Evolutionary conservation across 2,113 vertebrate genomes (phyloP).

Genomic region (Eulemur macaco): DNA sequence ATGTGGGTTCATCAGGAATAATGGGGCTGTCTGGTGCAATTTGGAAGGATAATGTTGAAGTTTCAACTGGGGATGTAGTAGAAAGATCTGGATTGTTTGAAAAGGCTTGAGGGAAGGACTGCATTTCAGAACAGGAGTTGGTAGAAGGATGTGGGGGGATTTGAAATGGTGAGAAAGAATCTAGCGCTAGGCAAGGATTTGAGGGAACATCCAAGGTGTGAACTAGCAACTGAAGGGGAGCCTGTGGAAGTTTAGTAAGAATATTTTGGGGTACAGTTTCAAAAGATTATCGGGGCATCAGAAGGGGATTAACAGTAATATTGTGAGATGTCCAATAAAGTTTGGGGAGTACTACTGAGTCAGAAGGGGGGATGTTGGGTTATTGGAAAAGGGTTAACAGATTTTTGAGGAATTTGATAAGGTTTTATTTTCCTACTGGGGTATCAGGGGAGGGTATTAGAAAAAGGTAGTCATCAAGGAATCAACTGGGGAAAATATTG

Average conservation of each 20-base stretch:
- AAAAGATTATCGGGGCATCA: background rate
- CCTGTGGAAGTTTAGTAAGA: background rate
- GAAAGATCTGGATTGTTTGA: background rate
- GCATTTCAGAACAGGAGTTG: background rate
- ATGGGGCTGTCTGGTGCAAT: background rate
- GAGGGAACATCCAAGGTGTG: background rate
- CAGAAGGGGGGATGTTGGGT: background rate
- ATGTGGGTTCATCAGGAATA: background rate
- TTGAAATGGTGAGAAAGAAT: background rate
- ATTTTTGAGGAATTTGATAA: background rate
- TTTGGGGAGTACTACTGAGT: background rate
- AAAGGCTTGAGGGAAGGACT: background rate
- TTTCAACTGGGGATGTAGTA: background rate
- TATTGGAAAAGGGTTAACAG: background rate
- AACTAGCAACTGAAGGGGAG: background rate
- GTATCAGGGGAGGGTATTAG: background rate
- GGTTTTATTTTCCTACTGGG: background rate
- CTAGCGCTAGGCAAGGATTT: background rate
- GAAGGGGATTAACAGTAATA: background rate
- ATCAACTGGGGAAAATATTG: background rate
- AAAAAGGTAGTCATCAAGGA: background rate
- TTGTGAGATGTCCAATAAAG: background rate
- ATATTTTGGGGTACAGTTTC: background rate
- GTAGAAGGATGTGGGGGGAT: background rate
- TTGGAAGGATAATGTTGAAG: background rate